phyloP scores from a whole-genome alignment of 1,140 invertebrate species.

The Parasteatoda tepidariorum region DNA sequence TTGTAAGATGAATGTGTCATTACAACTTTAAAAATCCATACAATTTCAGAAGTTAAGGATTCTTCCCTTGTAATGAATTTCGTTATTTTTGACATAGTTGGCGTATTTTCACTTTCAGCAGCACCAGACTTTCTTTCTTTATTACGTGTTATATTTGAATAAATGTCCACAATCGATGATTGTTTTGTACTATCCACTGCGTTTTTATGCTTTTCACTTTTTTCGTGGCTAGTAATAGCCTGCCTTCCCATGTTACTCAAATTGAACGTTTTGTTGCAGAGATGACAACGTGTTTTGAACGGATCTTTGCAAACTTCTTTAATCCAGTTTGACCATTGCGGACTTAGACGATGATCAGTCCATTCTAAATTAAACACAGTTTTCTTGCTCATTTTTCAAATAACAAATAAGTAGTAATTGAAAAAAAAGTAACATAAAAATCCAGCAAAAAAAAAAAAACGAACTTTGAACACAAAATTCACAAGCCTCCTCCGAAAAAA shows the following conservation, averaged over 20 bases:
- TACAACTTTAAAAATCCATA: background rate
- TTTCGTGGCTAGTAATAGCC: conserved; percentile 1
- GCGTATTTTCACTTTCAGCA: background rate
- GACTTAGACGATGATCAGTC: background rate
- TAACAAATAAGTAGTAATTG: background rate
- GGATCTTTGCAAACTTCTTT: background rate
- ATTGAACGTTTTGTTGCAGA: background rate
- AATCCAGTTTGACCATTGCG: background rate
- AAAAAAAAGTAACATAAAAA: background rate
- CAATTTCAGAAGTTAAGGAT: background rate
- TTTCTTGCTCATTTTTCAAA: background rate
- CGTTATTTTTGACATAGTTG: background rate
- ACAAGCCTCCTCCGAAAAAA: background rate
- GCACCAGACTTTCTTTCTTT: background rate
- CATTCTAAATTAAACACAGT: background rate
- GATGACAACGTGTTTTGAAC: background rate
- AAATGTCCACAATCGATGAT: background rate
- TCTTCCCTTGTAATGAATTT: background rate
- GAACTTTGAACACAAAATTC: background rate
- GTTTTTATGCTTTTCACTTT: background rate
- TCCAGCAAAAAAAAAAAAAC: background rate
- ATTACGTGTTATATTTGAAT: background rate
- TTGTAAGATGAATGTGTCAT: background rate
- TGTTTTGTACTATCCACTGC: background rate
- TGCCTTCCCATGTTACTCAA: background rate